A percentile compares a stretch with the other conserved stretches of the same genome.
Evolutionary conservation across 92 coral and sea anemone species (phyloP).

Genomic region (Palythoa grandiflora): DNA sequence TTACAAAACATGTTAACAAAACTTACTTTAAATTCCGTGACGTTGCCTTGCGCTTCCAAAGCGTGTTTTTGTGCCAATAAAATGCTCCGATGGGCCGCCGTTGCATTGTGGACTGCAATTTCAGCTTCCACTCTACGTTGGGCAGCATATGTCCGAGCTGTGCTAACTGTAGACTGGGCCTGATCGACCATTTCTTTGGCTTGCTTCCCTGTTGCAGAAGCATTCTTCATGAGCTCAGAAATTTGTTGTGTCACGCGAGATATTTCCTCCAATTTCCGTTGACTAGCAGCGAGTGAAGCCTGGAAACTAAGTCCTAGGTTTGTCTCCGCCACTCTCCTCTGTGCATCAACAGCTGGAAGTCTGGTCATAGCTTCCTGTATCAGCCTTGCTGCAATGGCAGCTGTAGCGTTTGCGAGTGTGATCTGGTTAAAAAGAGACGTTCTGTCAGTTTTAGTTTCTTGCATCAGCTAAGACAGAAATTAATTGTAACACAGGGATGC

Average conservation of each 20-base stretch:
- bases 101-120: conserved; percentile 65
- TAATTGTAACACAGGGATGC: neutral
- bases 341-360: conserved; percentile 61
- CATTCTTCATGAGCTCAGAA: conserved; percentile 39
- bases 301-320: conserved; percentile 74
- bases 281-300: conserved; percentile 60
- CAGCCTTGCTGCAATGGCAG: conserved; percentile 73
- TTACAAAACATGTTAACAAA: no score
- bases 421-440: conserved; percentile 58
- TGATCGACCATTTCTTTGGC: conserved; percentile 62
- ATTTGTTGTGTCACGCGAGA: conserved; percentile 46
- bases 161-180: conserved; percentile 64
- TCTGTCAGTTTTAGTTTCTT: neutral
- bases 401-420: conserved; percentile 81
- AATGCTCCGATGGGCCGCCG: conserved; percentile 62
- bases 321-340: conserved; percentile 62
- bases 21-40: conserved; percentile 79
- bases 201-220: conserved; percentile 58
- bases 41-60: conserved; percentile 58
- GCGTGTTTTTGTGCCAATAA: conserved; percentile 60
- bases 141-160: conserved; percentile 62
- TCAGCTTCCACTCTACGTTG: conserved; percentile 73
- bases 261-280: conserved; percentile 61
- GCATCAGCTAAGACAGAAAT: neutral
- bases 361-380: conserved; percentile 71